Conservation (phyloP, 1,140 invertebrate genomes). For the Formica selysi region DNA sequence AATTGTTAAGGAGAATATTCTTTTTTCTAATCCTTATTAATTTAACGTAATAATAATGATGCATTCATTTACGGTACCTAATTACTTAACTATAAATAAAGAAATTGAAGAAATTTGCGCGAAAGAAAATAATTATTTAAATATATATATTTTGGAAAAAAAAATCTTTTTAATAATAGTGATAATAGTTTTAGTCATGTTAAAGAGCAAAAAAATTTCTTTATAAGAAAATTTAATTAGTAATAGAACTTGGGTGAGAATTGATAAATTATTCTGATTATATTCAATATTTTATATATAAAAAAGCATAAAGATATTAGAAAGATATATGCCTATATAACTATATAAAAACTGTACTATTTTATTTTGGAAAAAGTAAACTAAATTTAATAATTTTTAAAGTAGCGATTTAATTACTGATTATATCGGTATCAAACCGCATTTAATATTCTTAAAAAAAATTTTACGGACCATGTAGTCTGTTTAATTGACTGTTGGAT, state of each 20-base stretch:
- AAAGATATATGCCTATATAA: conserved; percentile 1
- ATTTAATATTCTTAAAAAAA: conserved; percentile 12
- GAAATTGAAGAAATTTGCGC: neutral
- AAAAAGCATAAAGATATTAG: neutral
- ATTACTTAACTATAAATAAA: neutral
- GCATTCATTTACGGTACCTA: neutral
- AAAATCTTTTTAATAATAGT: neutral
- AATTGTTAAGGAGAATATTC: neutral
- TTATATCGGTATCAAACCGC: neutral
- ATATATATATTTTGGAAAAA: neutral
- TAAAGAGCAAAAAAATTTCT: neutral
- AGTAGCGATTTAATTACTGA: conserved; percentile 19
- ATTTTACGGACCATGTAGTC: neutral
- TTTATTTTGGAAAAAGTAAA: neutral
- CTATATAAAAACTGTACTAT: neutral
- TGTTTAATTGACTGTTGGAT: conserved; percentile 81
- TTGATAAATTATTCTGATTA: neutral
- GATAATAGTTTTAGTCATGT: neutral
- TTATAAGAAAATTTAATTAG: neutral
- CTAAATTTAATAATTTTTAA: conserved; percentile 3
- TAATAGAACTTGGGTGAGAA: neutral
- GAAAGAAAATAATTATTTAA: neutral
- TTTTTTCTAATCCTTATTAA: neutral
- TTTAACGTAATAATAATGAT: neutral
- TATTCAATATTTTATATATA: conserved; percentile 1